Evolutionary conservation across 1,140 invertebrate species (phyloP).

Genomic region (Nasonia giraulti): DNA sequence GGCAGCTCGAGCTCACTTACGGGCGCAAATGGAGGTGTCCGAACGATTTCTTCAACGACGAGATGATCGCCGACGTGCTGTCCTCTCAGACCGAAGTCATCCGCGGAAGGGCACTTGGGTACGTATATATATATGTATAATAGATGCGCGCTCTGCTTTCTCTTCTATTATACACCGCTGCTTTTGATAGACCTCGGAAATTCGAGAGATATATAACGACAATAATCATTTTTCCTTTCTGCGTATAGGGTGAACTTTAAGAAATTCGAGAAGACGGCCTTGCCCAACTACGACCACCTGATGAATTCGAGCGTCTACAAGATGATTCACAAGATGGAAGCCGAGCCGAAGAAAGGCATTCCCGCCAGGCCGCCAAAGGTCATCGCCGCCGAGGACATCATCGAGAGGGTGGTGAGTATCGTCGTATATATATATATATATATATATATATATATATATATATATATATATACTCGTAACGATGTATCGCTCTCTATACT

Average conservation of each 20-base stretch:
- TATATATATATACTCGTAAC: no score
- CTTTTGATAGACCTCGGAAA: no score
- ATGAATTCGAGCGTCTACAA: slow-evolving; percentile 84
- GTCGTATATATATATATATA: no score
- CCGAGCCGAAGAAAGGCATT: slow-evolving; percentile 79
- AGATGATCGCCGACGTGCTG: slow-evolving; percentile 84
- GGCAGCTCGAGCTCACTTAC: slow-evolving; percentile 71
- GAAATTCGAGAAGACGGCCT: slow-evolving; percentile 81
- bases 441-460: no score
- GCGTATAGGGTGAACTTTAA: slow-evolving; percentile 82
- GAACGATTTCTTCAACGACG: slow-evolving; percentile 86
- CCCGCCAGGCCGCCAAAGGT: slow-evolving; percentile 79
- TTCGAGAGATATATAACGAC: no score
- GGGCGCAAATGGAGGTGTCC: slow-evolving; percentile 84
- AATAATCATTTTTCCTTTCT: no score
- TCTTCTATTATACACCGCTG: no score
- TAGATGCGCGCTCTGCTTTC: no score
- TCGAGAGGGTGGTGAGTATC: slow-evolving; percentile 69
- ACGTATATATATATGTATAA: not conserved
- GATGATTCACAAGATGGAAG: slow-evolving; percentile 83
- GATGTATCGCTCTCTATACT: no score
- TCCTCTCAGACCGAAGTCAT: slow-evolving; percentile 85
- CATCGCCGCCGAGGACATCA: slow-evolving; percentile 79
- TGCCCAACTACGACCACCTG: slow-evolving; percentile 81
- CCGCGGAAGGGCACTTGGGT: slow-evolving; percentile 84